phyloP scores from a whole-genome alignment of 2,888 invertebrate species.

The Diarsia mendica region DNA sequence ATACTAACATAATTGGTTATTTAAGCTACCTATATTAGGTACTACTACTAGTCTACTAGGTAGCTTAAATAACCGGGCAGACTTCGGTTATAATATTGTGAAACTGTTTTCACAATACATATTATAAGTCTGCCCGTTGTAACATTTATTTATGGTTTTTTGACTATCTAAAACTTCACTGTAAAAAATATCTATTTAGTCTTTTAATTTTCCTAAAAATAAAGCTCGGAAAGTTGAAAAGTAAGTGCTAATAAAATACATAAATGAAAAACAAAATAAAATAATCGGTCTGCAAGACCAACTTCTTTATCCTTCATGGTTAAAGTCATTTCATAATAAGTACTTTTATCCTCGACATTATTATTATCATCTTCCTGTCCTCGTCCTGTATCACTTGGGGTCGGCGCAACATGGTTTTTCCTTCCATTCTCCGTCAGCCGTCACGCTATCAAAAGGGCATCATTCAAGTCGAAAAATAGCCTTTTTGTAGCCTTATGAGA shows the following conservation, averaged over 20 bases:
- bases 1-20: no score
- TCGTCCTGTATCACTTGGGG: neutral
- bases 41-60: no score
- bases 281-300: neutral
- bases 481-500: neutral
- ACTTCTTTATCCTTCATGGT: neutral
- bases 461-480: neutral
- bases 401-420: neutral
- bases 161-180: neutral
- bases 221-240: neutral
- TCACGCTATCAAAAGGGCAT: constrained; percentile 2
- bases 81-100: no score
- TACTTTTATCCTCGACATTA: no score
- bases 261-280: no score
- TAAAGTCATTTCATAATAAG: no score
- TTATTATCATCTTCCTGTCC: neutral
- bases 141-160: neutral
- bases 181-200: neutral
- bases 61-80: no score
- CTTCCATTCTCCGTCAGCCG: neutral
- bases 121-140: neutral
- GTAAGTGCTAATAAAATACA: neutral
- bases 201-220: neutral
- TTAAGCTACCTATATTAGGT: no score
- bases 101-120: neutral